Percentiles rank a stretch among this genome's conserved stretches.
Conservation (phyloP, 1,140 invertebrate genomes). For the Platorchestia sp. region DNA sequence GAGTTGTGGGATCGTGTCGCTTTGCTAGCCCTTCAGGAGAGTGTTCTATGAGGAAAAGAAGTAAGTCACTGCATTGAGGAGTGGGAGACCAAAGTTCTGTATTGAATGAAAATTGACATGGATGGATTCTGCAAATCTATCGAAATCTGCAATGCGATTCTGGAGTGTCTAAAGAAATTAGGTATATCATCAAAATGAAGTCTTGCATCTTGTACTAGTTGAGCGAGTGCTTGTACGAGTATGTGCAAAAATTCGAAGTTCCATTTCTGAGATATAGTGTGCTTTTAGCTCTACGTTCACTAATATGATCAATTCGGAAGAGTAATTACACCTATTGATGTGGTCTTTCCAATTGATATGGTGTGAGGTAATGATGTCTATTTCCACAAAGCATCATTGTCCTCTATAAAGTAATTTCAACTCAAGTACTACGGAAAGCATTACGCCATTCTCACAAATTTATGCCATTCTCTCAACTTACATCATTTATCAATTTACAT, state of each 20-base stretch:
- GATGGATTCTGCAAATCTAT: too few species aligned
- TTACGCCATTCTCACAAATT: too few species aligned
- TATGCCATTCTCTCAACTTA: too few species aligned
- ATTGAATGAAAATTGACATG: too few species aligned
- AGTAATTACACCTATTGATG: background rate
- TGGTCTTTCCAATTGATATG: background rate
- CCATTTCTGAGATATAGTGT: too few species aligned
- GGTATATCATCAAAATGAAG: background rate
- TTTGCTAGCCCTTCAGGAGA: background rate
- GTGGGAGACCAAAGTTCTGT: too few species aligned
- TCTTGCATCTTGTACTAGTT: background rate
- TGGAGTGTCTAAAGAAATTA: too few species aligned
- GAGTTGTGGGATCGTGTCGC: constrained; percentile 65
- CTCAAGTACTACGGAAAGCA: too few species aligned
- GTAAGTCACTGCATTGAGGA: too few species aligned
- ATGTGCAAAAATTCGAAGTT: background rate
- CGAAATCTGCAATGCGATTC: too few species aligned
- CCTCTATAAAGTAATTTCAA: background rate
- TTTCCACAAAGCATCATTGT: background rate
- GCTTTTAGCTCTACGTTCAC: background rate
- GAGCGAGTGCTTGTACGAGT: background rate
- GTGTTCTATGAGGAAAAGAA: background rate
- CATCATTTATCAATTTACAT: too few species aligned
- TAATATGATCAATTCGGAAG: background rate
- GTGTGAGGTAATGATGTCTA: background rate